Conservation (phyloP, 64 coral and sea anemone genomes). For the Montipora cactus region DNA sequence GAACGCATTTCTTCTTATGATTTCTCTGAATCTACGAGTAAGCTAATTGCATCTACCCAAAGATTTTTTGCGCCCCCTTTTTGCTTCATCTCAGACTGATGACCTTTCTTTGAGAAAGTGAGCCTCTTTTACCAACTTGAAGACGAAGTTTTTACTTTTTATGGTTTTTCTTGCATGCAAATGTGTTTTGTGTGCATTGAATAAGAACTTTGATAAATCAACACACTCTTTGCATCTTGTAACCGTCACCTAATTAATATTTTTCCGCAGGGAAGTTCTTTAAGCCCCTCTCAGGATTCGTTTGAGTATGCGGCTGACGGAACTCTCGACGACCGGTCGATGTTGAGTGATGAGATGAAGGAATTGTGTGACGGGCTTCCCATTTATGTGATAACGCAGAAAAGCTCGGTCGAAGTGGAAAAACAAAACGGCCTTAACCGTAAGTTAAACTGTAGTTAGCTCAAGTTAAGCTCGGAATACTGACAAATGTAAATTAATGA, state of each 20-base stretch:
- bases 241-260: background rate
- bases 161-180: no score
- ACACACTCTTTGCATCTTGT: background rate
- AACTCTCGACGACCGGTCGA: background rate
- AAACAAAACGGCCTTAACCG: background rate
- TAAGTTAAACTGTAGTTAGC: background rate
- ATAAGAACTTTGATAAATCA: no score
- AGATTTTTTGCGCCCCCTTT: no score
- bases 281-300: background rate
- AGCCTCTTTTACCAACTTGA: no score
- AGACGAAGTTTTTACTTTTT: no score
- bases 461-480: no score
- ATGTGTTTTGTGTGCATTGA: no score
- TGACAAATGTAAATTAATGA: no score
- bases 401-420: background rate
- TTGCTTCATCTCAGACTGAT: no score
- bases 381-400: background rate
- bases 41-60: no score
- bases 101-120: no score
- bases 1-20: background rate
- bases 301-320: background rate
- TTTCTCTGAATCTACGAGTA: background rate
- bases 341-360: slow-evolving; percentile 34
- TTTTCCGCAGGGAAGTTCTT: background rate
- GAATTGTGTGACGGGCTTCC: background rate